Evolutionary conservation across 2,888 invertebrate genomes (phyloP), one percentile per base, ranked within the genome.

Genomic region (Standfussiana lucernea): DNA sequence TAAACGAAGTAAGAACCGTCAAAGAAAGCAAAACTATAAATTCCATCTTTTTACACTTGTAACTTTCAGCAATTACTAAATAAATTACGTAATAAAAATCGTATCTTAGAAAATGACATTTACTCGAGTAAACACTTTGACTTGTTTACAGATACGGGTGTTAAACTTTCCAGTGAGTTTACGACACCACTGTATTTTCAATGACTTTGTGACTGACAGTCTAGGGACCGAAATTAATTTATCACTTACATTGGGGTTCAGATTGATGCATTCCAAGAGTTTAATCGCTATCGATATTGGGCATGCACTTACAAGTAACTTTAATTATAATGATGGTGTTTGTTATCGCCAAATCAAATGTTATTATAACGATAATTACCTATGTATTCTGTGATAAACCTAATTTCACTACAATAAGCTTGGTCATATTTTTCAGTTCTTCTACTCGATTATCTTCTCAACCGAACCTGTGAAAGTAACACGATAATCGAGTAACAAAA

Each of bases 401-500:
- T 0, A 15, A 61, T 64, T 64, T n/a, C 15, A 40, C n/a, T 8
- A 28, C 1, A 40, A 40, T 13, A 64, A 64, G 15, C 40, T n/a
- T 15, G 7, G 15, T 40, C 37, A n/a, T 11, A 61, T 62, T 53
- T 28, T 56, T 28, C 28, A 56, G 56, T 56, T 56, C 7, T 56
- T 59, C 21, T 10, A 32, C 8, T n/a, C 37, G 62, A 62, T n/a
- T 62, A 62, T 62, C 13, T 37, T 15, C 37, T 37, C 15, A 62
- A 62, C 62, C 18, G 40, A 40, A 40, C 32, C 42, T 24, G 18
- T 21, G 42, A 56, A 82, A 45, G 53, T 68, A 62, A 76, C 62
- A 47, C 24, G 66, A 56, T 76, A 82, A 76, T 76, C 77, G 62
- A 62, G 76, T 35, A 50, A 79, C 67, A 67, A 76, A 64, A 79